Evolutionary conservation across 2,797 vertebrate species (phyloP).

Genomic region (Phoxinus dragarum): DNA sequence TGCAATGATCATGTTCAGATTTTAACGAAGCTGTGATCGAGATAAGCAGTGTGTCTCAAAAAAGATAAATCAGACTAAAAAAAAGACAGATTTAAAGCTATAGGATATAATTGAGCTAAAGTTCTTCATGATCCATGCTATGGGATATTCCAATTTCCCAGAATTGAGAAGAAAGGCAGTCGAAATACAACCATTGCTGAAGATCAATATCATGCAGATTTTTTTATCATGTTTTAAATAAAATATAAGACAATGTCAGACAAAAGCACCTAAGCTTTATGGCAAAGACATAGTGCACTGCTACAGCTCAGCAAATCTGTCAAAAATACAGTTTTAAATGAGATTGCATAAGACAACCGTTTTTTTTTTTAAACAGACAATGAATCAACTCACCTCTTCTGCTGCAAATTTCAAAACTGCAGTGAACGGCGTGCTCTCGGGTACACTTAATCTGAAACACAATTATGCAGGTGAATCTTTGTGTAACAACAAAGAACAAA

Average conservation of each 20-base stretch:
- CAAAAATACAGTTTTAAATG: background rate
- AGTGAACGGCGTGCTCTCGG: slow-evolving; percentile 94
- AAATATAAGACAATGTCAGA: background rate
- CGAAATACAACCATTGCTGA: background rate
- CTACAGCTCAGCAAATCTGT: background rate
- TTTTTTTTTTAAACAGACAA: background rate
- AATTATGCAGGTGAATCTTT: slow-evolving; percentile 16
- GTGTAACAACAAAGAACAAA: background rate
- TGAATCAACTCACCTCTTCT: slow-evolving; percentile 87
- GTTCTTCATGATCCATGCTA: background rate
- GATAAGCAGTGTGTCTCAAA: background rate
- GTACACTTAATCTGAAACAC: slow-evolving; percentile 90
- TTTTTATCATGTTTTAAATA: background rate
- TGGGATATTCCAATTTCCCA: background rate
- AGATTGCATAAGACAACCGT: background rate
- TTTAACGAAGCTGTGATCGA: background rate
- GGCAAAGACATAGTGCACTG: background rate
- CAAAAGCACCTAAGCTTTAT: background rate
- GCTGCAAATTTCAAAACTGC: slow-evolving; percentile 98
- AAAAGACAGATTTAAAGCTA: background rate
- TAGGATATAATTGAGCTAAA: background rate
- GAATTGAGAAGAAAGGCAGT: background rate
- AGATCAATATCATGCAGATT: background rate
- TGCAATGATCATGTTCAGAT: slow-evolving; percentile 10
- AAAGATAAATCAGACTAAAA: background rate